These are phyloP conservation scores for Endomychus coccineus DNA, from an alignment of 2,888 invertebrate species.

Conservation along the genomic window DNA sequence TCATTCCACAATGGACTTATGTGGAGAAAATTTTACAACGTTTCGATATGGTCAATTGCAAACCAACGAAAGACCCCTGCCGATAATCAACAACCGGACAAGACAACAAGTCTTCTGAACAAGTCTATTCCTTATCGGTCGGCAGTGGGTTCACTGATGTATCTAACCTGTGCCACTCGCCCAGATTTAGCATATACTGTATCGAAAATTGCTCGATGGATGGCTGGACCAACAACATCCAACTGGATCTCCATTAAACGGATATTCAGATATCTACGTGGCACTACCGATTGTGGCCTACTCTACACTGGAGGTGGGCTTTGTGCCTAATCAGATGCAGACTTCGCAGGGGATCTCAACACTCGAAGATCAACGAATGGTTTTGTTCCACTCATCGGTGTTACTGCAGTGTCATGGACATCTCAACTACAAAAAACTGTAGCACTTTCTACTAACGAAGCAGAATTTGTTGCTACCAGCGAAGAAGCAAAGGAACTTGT, in stretches of 20 bases:
- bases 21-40: slow-evolving; percentile 17
- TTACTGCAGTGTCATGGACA: slow-evolving; percentile 14
- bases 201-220: slow-evolving; percentile 20
- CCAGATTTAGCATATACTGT: slow-evolving; percentile 22
- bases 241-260: slow-evolving; percentile 15
- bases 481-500: slow-evolving; percentile 20
- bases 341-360: slow-evolving; percentile 15
- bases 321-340: slow-evolving; percentile 18
- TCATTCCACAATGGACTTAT: slow-evolving; percentile 19
- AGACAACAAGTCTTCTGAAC: slow-evolving; percentile 9
- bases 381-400: slow-evolving; percentile 13
- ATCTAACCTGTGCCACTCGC: slow-evolving; percentile 20
- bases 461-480: slow-evolving; percentile 30
- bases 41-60: slow-evolving; percentile 18
- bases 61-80: slow-evolving; percentile 18
- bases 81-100: slow-evolving; percentile 14
- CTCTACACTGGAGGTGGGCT: slow-evolving; percentile 12
- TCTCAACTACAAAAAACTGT: slow-evolving; percentile 15
- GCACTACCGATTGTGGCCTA: slow-evolving; percentile 11
- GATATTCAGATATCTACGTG: slow-evolving; percentile 16
- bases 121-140: slow-evolving; percentile 17
- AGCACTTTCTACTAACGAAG: slow-evolving; percentile 25
- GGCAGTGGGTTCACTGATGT: slow-evolving; percentile 10
- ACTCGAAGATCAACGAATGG: slow-evolving; percentile 15
- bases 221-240: slow-evolving; percentile 13